Conservation (phyloP, 2,797 vertebrate genomes). For the Otolemur crassicaudatus region DNA sequence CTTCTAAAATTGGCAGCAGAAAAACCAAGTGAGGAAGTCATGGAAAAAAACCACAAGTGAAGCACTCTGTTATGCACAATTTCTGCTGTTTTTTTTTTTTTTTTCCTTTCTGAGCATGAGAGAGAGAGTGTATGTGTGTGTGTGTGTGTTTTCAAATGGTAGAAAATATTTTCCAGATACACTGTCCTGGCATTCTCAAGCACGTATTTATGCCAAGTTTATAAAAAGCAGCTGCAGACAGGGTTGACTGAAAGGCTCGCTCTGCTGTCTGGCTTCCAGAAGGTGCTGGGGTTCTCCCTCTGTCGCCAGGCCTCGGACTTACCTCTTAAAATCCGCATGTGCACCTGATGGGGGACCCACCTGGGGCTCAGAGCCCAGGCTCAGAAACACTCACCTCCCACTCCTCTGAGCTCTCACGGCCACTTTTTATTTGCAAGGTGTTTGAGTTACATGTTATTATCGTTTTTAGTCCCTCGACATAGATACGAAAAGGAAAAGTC, state of each 20-base stretch:
- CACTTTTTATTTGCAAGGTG: background rate
- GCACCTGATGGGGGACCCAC: background rate
- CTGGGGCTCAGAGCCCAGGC: background rate
- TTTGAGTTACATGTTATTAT: background rate
- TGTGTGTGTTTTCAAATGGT: constrained; percentile 86
- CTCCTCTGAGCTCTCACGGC: background rate
- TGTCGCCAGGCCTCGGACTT: constrained; percentile 72
- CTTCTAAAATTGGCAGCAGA: constrained; percentile 89
- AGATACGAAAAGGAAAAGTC: background rate
- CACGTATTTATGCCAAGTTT: constrained; percentile 88
- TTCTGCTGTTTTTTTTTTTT: constrained; percentile 86
- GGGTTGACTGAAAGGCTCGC: constrained; percentile 92
- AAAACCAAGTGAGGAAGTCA: constrained; percentile 91
- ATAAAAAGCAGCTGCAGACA: constrained; percentile 93
- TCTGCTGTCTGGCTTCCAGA: constrained; percentile 91
- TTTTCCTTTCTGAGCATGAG: constrained; percentile 59
- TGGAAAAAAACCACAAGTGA: constrained; percentile 91
- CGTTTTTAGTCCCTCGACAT: background rate
- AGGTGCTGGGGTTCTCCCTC: constrained; percentile 84
- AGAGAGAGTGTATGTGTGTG: constrained; percentile 40
- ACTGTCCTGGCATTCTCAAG: constrained; percentile 89
- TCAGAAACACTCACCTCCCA: background rate
- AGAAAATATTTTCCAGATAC: constrained; percentile 92
- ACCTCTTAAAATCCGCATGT: constrained; percentile 55
- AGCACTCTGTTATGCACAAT: constrained; percentile 89